Evolutionary conservation across 2,797 vertebrate genomes (phyloP).

Genomic region (Bufotes viridis): DNA sequence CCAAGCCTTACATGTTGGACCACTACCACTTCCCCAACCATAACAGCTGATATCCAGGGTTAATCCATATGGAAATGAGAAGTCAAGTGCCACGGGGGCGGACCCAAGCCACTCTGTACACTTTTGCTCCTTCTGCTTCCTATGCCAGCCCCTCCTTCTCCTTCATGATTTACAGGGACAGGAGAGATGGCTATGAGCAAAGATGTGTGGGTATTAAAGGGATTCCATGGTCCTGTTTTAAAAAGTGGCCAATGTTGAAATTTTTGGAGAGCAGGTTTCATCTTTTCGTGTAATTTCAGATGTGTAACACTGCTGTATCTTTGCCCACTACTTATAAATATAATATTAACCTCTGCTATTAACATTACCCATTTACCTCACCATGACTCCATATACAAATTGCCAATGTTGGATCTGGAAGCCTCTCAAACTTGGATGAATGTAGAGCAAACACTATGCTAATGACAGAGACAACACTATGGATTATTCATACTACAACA

Average conservation of each 20-base stretch:
- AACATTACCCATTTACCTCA: background rate
- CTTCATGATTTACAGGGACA: too few relatives aligned
- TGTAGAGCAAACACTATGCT: conserved; percentile 7
- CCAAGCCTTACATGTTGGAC: too few relatives aligned
- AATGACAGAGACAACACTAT: conserved; percentile 40
- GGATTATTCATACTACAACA: conserved; percentile 42
- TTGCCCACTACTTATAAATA: background rate
- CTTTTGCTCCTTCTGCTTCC: too few relatives aligned
- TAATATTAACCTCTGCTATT: background rate
- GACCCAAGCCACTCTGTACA: too few relatives aligned
- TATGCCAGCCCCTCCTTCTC: too few relatives aligned
- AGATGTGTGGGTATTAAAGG: background rate
- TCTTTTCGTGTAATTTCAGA: background rate
- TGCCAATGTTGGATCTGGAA: background rate
- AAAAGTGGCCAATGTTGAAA: background rate
- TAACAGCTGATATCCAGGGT: too few relatives aligned
- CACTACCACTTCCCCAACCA: too few relatives aligned
- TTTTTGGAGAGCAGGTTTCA: background rate
- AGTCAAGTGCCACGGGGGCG: too few relatives aligned
- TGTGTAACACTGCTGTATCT: background rate
- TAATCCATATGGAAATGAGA: too few relatives aligned
- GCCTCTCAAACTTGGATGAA: conserved; percentile 27
- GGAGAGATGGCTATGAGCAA: background rate
- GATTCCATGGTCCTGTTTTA: background rate
- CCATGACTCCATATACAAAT: conserved; percentile 15